Evolutionary conservation across 2,797 vertebrate species (phyloP).

Genomic region (Ptychadena robeensis): DNA sequence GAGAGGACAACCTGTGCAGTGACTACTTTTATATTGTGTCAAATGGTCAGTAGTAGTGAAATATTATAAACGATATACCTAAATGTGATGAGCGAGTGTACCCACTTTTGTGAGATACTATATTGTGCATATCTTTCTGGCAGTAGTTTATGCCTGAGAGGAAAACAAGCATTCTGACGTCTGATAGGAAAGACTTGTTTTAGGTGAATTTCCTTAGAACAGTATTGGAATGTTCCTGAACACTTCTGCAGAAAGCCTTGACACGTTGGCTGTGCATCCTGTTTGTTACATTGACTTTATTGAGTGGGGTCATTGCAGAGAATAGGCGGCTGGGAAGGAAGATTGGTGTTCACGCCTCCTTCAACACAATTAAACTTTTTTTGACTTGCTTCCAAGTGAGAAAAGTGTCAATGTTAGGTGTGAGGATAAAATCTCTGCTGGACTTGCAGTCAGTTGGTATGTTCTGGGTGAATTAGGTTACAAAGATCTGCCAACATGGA

Average conservation of each 20-base stretch:
- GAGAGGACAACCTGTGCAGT: too few relatives aligned
- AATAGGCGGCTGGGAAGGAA: slow-evolving; percentile 39
- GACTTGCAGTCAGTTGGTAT: background rate
- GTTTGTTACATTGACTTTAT: background rate
- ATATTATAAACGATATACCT: too few relatives aligned
- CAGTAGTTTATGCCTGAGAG: too few relatives aligned
- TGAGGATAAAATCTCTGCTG: background rate
- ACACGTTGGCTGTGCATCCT: slow-evolving; percentile 11
- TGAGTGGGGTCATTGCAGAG: background rate
- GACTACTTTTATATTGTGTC: too few relatives aligned
- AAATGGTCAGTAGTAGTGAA: too few relatives aligned
- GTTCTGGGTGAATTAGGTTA: background rate
- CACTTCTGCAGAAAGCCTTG: background rate
- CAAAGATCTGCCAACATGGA: background rate
- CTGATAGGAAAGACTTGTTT: background rate
- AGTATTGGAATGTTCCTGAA: background rate
- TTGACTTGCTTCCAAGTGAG: background rate
- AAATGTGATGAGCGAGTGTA: too few relatives aligned
- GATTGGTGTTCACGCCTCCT: background rate
- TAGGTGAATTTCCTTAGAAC: background rate
- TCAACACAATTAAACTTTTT: slow-evolving; percentile 18
- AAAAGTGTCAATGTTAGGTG: background rate
- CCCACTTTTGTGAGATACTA: too few relatives aligned
- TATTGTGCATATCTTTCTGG: too few relatives aligned
- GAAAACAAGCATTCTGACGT: too few relatives aligned